phyloP scores from a whole-genome alignment of 2,797 vertebrate species.

The Sebastes minor region DNA sequence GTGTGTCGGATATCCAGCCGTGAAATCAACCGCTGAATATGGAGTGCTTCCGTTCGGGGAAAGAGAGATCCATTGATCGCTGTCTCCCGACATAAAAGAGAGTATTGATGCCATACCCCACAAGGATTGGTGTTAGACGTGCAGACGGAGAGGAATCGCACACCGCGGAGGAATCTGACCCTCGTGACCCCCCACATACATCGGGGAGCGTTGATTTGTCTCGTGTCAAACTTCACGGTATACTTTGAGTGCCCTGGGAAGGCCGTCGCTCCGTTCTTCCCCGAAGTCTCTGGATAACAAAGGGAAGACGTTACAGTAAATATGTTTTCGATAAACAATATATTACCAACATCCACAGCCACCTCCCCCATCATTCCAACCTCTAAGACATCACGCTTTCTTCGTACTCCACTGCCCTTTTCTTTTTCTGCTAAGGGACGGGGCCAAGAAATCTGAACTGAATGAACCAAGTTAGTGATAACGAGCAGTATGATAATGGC shows the following conservation, averaged over 20 bases:
- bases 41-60: conserved; percentile 74
- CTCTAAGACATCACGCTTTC: background rate
- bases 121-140: conserved; percentile 54
- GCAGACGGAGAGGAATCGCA: conserved; percentile 49
- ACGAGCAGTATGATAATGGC: conserved; percentile 65
- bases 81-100: conserved; percentile 74
- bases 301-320: conserved; percentile 1
- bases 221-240: background rate
- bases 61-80: conserved; percentile 72
- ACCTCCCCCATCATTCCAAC: background rate
- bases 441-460: conserved; percentile 26
- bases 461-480: conserved; percentile 39
- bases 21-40: conserved; percentile 77
- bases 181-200: background rate
- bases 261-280: background rate
- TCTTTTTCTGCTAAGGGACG: conserved; percentile 3
- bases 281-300: background rate
- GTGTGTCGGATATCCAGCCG: conserved; percentile 70
- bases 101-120: conserved; percentile 70
- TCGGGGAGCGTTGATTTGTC: background rate
- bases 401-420: background rate
- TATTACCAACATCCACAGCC: background rate
- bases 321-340: background rate
- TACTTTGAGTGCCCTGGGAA: background rate
- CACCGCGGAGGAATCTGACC: conserved; percentile 54